phyloP scores from a whole-genome alignment of 2,888 invertebrate species.

The Leistus spinibarbis region DNA sequence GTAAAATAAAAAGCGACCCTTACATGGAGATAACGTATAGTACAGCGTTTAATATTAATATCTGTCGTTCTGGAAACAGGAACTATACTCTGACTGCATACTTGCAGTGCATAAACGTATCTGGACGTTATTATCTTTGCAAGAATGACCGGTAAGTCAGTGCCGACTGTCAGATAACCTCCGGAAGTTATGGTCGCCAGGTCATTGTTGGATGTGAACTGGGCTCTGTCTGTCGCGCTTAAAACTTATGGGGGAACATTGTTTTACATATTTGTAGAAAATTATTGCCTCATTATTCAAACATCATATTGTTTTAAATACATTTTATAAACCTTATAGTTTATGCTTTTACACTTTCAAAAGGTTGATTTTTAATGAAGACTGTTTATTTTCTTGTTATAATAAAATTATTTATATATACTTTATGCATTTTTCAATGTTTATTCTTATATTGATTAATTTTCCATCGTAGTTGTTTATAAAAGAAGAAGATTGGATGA shows the following conservation, averaged over 20 bases:
- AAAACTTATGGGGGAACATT: neutral
- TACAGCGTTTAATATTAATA: neutral
- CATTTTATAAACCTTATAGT: too few relatives aligned
- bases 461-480: too few relatives aligned
- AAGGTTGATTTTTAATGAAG: too few relatives aligned
- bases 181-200: conserved; percentile 1
- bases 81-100: neutral
- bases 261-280: neutral
- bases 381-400: too few relatives aligned
- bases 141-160: conserved; percentile 4
- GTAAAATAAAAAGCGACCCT: neutral
- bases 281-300: neutral
- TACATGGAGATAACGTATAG: neutral
- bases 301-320: neutral
- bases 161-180: conserved; percentile 4
- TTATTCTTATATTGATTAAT: too few relatives aligned
- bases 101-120: neutral
- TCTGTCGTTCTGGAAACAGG: neutral
- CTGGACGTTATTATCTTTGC: conserved; percentile 4
- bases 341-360: neutral
- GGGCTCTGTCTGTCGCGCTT: neutral
- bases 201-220: neutral
- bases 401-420: too few relatives aligned
- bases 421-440: too few relatives aligned
- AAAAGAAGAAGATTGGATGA: too few relatives aligned